Conservation (phyloP, 2,888 invertebrate species). For the Drosophila meridiana region DNA sequence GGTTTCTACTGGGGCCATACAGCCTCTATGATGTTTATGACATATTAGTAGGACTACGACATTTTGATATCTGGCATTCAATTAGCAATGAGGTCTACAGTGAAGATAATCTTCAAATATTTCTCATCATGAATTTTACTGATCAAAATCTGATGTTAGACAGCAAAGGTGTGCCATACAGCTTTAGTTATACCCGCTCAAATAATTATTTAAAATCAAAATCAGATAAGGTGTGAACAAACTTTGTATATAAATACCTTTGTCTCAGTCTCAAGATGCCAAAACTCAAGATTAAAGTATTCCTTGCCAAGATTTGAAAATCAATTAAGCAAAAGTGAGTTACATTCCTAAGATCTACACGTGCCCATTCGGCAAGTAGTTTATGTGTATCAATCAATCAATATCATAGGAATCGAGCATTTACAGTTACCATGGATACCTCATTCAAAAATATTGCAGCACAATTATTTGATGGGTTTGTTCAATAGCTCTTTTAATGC, state of each 20-base stretch:
- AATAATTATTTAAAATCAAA: not conserved
- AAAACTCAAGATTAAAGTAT: not conserved
- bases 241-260: not conserved
- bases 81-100: not conserved
- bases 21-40: not conserved
- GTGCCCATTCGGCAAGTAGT: not conserved
- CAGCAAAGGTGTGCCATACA: too few relatives aligned
- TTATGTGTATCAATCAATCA: not conserved
- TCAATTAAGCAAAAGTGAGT: too few relatives aligned
- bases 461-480: too few relatives aligned
- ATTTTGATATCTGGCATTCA: not conserved
- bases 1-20: not conserved
- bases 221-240: not conserved
- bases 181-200: not conserved
- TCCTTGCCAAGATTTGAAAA: not conserved
- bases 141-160: too few relatives aligned
- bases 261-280: not conserved
- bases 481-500: not conserved
- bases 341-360: not conserved
- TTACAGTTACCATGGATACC: not conserved
- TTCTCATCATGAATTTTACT: not conserved
- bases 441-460: not conserved
- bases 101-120: not conserved
- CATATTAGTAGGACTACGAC: not conserved
- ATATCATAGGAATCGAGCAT: not conserved